A percentile compares a stretch with the other conserved stretches of the same genome.
Evolutionary conservation across 2,888 invertebrate species (phyloP).

Genomic region (Nebria salina): DNA sequence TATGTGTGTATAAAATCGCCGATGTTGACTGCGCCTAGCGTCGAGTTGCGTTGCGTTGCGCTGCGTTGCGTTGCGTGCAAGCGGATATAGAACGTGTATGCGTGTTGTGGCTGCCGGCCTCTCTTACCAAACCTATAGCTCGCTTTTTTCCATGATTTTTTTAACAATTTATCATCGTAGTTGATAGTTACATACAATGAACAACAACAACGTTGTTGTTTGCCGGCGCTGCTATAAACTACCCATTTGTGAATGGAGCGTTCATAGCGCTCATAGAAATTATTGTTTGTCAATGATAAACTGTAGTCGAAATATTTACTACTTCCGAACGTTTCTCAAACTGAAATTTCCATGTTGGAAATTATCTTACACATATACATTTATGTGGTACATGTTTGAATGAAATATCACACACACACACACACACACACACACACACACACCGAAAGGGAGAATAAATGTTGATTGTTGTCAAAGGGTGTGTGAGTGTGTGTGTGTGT

Average conservation of each 20-base stretch:
- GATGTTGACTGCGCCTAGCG: not conserved
- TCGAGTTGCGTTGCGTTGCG: conserved; percentile 5
- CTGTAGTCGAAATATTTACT: not conserved
- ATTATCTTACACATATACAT: no score
- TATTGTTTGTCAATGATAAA: not conserved
- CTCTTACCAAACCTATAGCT: not conserved
- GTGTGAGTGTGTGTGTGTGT: not conserved
- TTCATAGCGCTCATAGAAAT: not conserved
- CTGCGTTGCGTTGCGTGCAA: conserved; percentile 7
- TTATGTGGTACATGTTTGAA: no score
- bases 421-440: no score
- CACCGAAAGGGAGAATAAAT: not conserved
- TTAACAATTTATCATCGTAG: conserved; percentile 1
- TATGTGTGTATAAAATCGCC: not conserved
- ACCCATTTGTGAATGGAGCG: not conserved
- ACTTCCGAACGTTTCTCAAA: not conserved
- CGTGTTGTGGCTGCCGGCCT: not conserved
- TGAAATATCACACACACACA: no score
- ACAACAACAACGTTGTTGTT: not conserved
- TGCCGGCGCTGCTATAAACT: not conserved
- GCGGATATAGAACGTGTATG: not conserved
- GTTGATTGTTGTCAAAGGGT: not conserved
- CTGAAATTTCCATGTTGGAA: no score
- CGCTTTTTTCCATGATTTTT: not conserved
- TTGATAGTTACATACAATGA: conserved; percentile 1